Conservation (phyloP, 35 echinoderm and acorn worm genomes). For the Patiria miniata region DNA sequence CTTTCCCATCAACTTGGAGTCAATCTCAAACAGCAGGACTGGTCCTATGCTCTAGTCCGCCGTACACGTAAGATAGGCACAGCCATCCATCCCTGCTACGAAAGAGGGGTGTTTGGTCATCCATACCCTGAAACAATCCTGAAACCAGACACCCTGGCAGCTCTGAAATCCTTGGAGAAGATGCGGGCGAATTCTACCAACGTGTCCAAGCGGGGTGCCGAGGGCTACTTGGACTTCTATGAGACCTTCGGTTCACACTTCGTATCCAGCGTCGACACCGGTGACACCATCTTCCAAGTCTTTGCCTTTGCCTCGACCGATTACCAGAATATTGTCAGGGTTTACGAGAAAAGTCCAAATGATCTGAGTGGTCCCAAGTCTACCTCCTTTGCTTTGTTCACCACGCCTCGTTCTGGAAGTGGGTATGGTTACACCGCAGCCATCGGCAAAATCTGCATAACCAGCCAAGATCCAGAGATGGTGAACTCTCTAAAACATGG, state of each 20-base stretch:
- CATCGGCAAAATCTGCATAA: background rate
- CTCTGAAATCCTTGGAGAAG: background rate
- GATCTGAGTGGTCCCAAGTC: background rate
- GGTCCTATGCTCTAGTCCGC: conserved; percentile 12
- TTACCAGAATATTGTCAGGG: background rate
- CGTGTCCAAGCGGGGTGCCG: background rate
- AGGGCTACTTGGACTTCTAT: background rate
- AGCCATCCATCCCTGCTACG: background rate
- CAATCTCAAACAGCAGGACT: background rate
- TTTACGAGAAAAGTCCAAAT: background rate
- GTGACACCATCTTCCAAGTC: conserved; percentile 22
- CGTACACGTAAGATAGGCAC: conserved; percentile 9
- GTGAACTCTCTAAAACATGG: background rate
- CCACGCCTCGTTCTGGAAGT: background rate
- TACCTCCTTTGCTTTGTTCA: background rate
- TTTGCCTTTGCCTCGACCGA: conserved; percentile 11
- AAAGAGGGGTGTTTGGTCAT: background rate
- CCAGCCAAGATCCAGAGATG: conserved; percentile 11
- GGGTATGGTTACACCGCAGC: background rate
- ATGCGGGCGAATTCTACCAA: background rate
- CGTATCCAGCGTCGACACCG: conserved; percentile 3
- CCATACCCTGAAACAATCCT: background rate
- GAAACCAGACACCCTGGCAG: background rate
- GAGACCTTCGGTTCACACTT: conserved; percentile 16
- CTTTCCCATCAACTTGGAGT: conserved; percentile 26